Evolutionary conservation across 53 echinoderm and acorn worm species (phyloP).

Genomic region (Holothuria leucospilota): DNA sequence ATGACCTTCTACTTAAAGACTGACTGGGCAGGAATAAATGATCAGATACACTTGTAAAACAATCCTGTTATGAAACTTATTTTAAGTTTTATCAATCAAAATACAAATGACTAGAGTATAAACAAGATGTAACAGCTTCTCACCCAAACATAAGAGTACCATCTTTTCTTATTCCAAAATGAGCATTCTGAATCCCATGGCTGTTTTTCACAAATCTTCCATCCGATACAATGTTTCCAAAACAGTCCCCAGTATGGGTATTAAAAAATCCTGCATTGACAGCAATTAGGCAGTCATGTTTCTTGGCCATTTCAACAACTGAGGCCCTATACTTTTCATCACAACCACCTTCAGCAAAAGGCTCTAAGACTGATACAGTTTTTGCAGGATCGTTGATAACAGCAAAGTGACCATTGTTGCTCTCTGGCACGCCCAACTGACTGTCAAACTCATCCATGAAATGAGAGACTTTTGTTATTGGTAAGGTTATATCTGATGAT

Average conservation of each 20-base stretch:
- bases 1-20: too few relatives aligned
- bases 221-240: constrained; percentile 85
- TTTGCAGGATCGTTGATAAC: constrained; percentile 71
- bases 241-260: constrained; percentile 87
- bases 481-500: constrained; percentile 59
- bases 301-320: constrained; percentile 64
- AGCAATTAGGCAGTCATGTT: constrained; percentile 84
- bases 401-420: constrained; percentile 77
- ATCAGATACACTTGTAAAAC: too few relatives aligned
- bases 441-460: constrained; percentile 68
- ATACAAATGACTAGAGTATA: not conserved
- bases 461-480: constrained; percentile 68
- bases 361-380: constrained; percentile 90
- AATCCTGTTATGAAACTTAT: too few relatives aligned
- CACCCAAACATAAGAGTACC: constrained; percentile 94
- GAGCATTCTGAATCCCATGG: constrained; percentile 94
- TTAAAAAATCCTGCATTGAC: constrained; percentile 94
- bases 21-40: too few relatives aligned
- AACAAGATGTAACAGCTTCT: not conserved
- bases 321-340: constrained; percentile 62
- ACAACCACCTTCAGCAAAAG: constrained; percentile 75
- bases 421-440: constrained; percentile 27
- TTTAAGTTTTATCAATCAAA: not conserved
- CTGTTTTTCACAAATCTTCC: constrained; percentile 73
- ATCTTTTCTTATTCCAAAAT: constrained; percentile 91